Conservation (phyloP, 2,113 vertebrate genomes). For the Vulpes ferrilata region DNA sequence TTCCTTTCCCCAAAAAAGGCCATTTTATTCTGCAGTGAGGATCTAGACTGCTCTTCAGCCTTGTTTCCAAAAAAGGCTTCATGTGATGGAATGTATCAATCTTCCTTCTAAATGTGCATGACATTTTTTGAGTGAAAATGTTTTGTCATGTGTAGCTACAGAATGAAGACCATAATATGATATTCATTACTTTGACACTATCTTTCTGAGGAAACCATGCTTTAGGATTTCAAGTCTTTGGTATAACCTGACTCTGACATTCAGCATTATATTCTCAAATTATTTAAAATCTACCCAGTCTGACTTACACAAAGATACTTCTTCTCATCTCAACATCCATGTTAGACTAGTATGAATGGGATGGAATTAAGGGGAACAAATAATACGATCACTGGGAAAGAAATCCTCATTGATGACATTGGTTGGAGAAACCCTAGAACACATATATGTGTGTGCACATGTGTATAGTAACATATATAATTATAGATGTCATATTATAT, state of each 20-base stretch:
- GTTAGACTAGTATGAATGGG: not conserved
- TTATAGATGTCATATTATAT: not conserved
- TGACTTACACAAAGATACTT: not conserved
- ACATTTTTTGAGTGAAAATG: slow-evolving; percentile 44
- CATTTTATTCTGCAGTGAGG: not conserved
- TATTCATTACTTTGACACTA: slow-evolving; percentile 35
- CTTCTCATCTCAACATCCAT: not conserved
- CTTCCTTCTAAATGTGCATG: slow-evolving; percentile 35
- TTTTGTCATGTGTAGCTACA: slow-evolving; percentile 46
- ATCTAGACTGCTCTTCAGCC: not conserved
- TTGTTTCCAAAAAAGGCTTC: slow-evolving; percentile 15
- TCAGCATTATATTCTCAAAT: slow-evolving; percentile 31
- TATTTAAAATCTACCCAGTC: not conserved
- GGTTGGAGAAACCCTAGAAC: not conserved
- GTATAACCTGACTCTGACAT: not conserved
- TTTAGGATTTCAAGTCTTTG: slow-evolving; percentile 45
- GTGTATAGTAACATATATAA: not conserved
- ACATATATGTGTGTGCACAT: not conserved
- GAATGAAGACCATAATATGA: slow-evolving; percentile 17
- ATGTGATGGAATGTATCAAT: slow-evolving; percentile 46
- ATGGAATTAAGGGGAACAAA: not conserved
- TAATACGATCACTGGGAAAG: not conserved
- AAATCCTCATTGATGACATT: not conserved
- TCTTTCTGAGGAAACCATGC: not conserved
- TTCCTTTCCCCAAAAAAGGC: not conserved